Base-by-base conservation (phyloP, 2,113 vertebrate species). In the Podarcis muralis region DNA sequence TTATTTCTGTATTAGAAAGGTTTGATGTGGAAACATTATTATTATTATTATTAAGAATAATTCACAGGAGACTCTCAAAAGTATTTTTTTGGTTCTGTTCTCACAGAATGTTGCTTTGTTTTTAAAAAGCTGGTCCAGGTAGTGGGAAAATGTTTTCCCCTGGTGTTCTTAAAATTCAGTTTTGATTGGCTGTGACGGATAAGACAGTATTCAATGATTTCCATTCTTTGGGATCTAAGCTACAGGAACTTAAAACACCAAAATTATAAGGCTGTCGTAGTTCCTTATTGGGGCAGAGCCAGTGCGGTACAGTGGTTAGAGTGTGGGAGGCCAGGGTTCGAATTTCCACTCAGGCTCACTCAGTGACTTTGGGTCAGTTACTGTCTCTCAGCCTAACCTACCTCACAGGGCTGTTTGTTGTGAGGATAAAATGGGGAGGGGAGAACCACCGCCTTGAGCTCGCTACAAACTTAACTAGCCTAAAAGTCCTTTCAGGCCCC, bases 1-100 rank as follows among this genome's bases (percentile, higher is more conserved):
- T 83, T 78, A 69, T 84, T 84, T 78, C 74, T 74, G 57, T 77
- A 22, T 78, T 68, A 53, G 62, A 83, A 75, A 84, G n/a, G 74
- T 22, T 57, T 81, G 48, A 27, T 69, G 81, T 53, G 74, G 30
- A 77, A 35, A 68, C 23, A 15, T 77, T 77, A 57, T 53, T 53
- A 22, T 68, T 53, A 22, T 68, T 43, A 48, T 11, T 18, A 35
- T 16, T 8, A 72, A 77, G 12, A 48, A 81, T 69, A 48, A 81
- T 69, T 84, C 57, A 40, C 59, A 57, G 87, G 74, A 88, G 81
- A 83, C 32, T 78, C 57, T 75, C 43, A 57, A 48, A n/a, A 65
- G 59, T 68, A 20, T 48, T 88, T 62, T 68, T 62, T 69, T 72
- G 72, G 32, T 77, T 83, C 37, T n/a, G 62, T 88, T 75, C 65